These are phyloP conservation scores for Empidonax alnorum DNA, from an alignment of 2,113 vertebrate genomes.

Conservation along the genomic window DNA sequence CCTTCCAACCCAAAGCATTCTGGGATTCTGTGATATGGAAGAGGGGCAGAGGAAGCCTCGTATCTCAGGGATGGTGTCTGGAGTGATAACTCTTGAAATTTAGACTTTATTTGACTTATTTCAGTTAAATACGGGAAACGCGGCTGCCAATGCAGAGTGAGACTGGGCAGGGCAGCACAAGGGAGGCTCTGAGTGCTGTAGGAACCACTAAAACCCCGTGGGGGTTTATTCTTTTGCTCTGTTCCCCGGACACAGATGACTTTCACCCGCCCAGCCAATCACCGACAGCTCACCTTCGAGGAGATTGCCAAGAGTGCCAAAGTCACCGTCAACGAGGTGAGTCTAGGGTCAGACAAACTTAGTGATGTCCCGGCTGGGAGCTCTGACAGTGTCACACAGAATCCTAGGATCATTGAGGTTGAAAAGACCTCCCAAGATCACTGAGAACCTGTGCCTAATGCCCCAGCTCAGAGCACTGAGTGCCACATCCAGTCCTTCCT, in stretches of 20 bases:
- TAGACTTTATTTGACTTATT: background rate
- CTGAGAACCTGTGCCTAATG: rapidly evolving
- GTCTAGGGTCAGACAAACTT: background rate
- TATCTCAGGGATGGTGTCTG: background rate
- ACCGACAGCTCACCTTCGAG: constrained; percentile 94
- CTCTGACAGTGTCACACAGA: background rate
- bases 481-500: background rate
- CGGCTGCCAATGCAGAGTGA: background rate
- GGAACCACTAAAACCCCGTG: background rate
- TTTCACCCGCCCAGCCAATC: constrained; percentile 95
- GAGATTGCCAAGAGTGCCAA: constrained; percentile 94
- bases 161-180: background rate
- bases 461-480: background rate
- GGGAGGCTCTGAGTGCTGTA: background rate
- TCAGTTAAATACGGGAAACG: background rate
- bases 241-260: constrained; percentile 87
- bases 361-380: rapidly evolving
- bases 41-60: background rate
- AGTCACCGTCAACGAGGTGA: constrained; percentile 90
- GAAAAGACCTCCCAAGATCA: rapidly evolving
- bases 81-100: too few species aligned
- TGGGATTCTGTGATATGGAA: background rate
- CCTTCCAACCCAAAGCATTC: background rate
- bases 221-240: background rate
- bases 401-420: background rate